Base-by-base conservation (phyloP, 2,797 vertebrate genomes). In the Argentina silus region DNA sequence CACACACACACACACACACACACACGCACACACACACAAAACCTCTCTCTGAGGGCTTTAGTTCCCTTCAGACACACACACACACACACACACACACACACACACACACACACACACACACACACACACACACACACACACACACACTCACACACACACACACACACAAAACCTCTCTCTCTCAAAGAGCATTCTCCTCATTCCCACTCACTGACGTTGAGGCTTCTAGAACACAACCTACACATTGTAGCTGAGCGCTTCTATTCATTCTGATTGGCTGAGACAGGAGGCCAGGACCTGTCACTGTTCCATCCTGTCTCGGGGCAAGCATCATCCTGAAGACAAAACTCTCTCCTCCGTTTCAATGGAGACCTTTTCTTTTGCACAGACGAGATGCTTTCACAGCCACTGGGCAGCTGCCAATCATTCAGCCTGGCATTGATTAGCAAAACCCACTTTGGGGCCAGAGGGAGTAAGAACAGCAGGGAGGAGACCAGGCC, bases 111-210 rank as follows among this genome's bases (percentile, higher is more conserved):
- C 11, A n/a, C 15, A 74, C 73, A 47, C 51, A 70, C 67, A 75
- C 72, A 77, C 61, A 43, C 67, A 44, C 66, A 47, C 47, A 51
- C 66, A 64, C 62, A 27, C 71, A 68, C 43, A 73, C 59, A 67
- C 62, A 71, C 80, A 70, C 48, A 76, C 44, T 56, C 11, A n/a
- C 15, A 74, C 73, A 47, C 51, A 70, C 67, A 75, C 72, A 77
- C 61, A 43, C 67, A 44, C 66, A 47, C 47, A 51, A n/a, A 53
- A 53, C 14, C 50, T 53, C 50, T 6, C 12, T 51, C 14, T 51
- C 48, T 51, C 50, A 51, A 51, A 12, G 50, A n/a, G 50, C 14
- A 51, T 12, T n/a, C 11, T 51, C 50, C 50, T n/a, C 50, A 53
- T 53, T 53, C 50, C 50, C 12, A 15, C n/a, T n/a, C 12, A 15